These are phyloP conservation scores for Tenthredo scrophulariae DNA, from an alignment of 2,888 invertebrate genomes.

Conservation along the genomic window DNA sequence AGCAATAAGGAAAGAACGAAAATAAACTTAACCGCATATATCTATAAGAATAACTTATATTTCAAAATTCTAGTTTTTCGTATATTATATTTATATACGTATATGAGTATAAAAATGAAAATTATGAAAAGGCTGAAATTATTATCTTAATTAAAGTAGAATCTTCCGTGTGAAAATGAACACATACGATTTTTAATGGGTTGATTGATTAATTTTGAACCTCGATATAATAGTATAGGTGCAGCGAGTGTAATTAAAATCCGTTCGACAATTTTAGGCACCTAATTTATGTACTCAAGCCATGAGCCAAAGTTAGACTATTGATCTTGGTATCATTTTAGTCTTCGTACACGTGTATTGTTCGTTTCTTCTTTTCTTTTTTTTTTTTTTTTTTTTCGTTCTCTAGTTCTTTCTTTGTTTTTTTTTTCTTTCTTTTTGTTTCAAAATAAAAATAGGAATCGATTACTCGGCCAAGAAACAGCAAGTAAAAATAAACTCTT, in stretches of 20 bases:
- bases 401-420: too few species aligned
- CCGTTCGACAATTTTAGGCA: not conserved
- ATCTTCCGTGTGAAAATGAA: not conserved
- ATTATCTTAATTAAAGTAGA: not conserved
- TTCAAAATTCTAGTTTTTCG: not conserved
- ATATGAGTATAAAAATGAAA: too few species aligned
- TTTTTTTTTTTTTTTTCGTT: not conserved
- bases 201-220: not conserved
- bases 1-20: not conserved
- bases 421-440: not conserved
- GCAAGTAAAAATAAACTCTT: not conserved
- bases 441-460: not conserved
- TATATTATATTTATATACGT: too few species aligned
- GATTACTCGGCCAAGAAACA: constrained; percentile 15
- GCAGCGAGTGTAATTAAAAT: not conserved
- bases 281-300: not conserved
- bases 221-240: not conserved
- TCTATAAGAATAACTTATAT: not conserved
- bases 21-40: not conserved
- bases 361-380: not conserved
- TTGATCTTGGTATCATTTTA: constrained; percentile 4
- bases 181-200: not conserved
- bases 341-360: constrained; percentile 4
- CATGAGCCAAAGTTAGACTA: constrained; percentile 4
- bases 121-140: not conserved